Base-by-base conservation (phyloP, 2,797 vertebrate species). In the Sparus aurata region DNA sequence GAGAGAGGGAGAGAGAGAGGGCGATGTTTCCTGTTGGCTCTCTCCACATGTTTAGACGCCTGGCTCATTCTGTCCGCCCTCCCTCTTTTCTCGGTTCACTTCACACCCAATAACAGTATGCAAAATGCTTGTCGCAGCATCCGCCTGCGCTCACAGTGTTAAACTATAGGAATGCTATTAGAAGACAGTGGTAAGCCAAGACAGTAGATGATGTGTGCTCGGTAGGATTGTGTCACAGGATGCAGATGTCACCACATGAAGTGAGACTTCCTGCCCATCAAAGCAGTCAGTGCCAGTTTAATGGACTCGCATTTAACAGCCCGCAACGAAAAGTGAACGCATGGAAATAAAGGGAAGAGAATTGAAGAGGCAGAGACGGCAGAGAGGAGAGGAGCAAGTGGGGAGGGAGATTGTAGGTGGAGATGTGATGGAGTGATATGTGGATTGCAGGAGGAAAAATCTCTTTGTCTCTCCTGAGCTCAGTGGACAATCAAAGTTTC, bases 401-500 rank as follows among this genome's bases (percentile, higher is more conserved):
- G 62, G 69, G 53, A 63, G 83, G 62, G 83, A 83, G 85, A 89
- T 87, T 70, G 83, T 55, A 88, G 83, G 87, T 80, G 61, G 82
- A 92, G 90, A 94, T 94, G 85, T 86, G 92, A 92, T 89, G 86
- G 81, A 86, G 87, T 68, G 91, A 92, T 88, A 94, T 86, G 91
- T 85, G 91, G 92, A 89, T 83, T 94, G 91, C 85, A 85, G 92
- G 85, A 93, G 92, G 91, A 93, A 94, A 94, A 93, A 91, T 93
- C 79, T 95, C 90, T 94, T 95, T 93, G 91, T 94, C 91, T 93
- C 86, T 89, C 85, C 88, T 89, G 88, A 93, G 87, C 87, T 93
- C 85, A 85, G 91, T 87, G 76, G 92, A 94, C 93, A 95, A 95
- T 95, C 94, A 93, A 93, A 93, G 93, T 94, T 95, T 95, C 95